phyloP scores from a whole-genome alignment of 2,888 invertebrate genomes.

The Drosophila histrio region DNA sequence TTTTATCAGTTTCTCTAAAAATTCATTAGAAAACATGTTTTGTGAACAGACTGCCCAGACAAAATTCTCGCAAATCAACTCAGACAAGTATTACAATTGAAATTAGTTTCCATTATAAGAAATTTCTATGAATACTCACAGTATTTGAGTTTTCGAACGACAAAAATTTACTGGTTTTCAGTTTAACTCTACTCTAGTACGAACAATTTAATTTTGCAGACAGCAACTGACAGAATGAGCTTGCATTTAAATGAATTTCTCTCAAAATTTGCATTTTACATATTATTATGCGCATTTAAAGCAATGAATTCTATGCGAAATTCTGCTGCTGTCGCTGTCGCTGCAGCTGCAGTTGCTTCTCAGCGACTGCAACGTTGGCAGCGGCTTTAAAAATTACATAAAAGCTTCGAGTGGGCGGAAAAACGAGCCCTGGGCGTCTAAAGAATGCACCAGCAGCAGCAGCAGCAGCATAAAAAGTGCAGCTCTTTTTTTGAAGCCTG shows the following conservation, averaged over 20 bases:
- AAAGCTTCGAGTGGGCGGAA: constrained; percentile 56
- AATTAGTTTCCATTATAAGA: not conserved
- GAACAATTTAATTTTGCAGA: not conserved
- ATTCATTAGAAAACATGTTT: not conserved
- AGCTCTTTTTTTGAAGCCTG: constrained; percentile 8
- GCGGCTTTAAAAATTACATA: constrained; percentile 69
- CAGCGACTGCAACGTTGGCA: constrained; percentile 21
- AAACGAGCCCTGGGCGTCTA: constrained; percentile 51
- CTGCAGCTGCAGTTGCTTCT: constrained; percentile 10
- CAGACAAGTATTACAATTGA: not conserved
- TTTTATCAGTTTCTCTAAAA: not conserved
- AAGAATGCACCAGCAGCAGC: constrained; percentile 18
- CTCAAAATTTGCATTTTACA: constrained; percentile 42
- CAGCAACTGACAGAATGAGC: not conserved
- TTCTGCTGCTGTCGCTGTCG: constrained; percentile 14
- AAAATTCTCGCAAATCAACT: not conserved
- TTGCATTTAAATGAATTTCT: constrained; percentile 45
- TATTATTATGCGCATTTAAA: constrained; percentile 67
- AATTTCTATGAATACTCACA: not conserved
- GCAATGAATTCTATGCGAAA: constrained; percentile 21
- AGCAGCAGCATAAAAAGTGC: constrained; percentile 16
- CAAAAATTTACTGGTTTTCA: not conserved
- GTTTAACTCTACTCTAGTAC: not conserved
- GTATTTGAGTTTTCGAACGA: not conserved
- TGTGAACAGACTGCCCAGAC: not conserved